Conservation (phyloP, 2,113 vertebrate genomes). For the Astatotilapia flaviijosephi region DNA sequence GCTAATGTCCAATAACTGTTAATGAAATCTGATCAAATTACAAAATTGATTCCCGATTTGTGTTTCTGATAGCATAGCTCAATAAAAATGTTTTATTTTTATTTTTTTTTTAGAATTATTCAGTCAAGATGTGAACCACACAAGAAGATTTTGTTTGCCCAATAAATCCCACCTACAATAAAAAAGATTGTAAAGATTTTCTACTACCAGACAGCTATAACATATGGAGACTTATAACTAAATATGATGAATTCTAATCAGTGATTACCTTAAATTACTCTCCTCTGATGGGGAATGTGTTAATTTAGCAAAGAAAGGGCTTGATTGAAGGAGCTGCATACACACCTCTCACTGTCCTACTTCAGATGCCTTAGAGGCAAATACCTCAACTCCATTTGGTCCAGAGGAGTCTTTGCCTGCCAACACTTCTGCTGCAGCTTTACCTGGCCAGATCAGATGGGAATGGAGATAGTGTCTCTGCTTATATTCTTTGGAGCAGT, state of each 20-base stretch:
- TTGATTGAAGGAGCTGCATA: not conserved
- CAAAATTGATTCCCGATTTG: not conserved
- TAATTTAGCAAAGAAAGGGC: not conserved
- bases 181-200: not conserved
- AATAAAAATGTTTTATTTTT: not conserved
- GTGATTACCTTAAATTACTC: not conserved
- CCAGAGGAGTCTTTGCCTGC: slow-evolving; percentile 44
- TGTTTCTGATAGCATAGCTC: not conserved
- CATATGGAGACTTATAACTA: not conserved
- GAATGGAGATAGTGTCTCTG: slow-evolving; percentile 59
- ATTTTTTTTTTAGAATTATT: not conserved
- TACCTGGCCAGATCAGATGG: slow-evolving; percentile 64
- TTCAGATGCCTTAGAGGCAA: slow-evolving; percentile 64
- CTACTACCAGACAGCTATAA: not conserved
- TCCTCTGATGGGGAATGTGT: not conserved
- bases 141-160: not conserved
- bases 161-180: not conserved
- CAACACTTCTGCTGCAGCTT: slow-evolving; percentile 28
- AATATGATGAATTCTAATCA: not conserved
- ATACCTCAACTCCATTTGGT: slow-evolving; percentile 61
- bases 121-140: not conserved
- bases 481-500: slow-evolving; percentile 46
- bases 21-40: not conserved
- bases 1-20: not conserved
- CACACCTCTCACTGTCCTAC: not conserved